These are phyloP conservation scores for Alloplasta piceator DNA, from an alignment of 2,888 invertebrate species.

Conservation along the genomic window DNA sequence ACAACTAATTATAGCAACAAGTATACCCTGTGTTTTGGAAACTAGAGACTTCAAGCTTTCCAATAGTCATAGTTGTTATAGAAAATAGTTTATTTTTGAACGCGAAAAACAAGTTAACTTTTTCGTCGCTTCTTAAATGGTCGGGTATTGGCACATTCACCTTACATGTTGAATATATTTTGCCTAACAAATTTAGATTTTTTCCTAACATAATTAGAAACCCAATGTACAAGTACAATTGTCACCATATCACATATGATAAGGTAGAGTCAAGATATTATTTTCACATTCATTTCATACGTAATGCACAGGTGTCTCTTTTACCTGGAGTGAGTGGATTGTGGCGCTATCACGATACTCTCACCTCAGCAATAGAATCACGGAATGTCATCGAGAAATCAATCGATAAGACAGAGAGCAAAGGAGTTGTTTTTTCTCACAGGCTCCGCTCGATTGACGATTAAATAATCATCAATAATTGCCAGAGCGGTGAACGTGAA, in stretches of 20 bases:
- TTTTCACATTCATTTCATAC: background rate
- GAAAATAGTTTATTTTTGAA: too few relatives aligned
- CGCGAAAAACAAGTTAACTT: too few relatives aligned
- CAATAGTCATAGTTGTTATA: too few relatives aligned
- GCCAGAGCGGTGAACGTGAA: background rate
- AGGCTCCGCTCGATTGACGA: background rate
- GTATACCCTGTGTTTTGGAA: too few relatives aligned
- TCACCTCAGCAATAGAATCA: background rate
- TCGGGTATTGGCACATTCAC: too few relatives aligned
- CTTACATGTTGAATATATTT: too few relatives aligned
- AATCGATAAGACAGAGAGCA: constrained; percentile 41
- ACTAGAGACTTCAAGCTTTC: too few relatives aligned
- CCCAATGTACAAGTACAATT: too few relatives aligned
- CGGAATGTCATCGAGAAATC: background rate
- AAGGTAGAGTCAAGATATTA: background rate
- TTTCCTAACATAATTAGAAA: too few relatives aligned
- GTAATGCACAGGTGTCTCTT: background rate
- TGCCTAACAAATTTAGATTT: too few relatives aligned
- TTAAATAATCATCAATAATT: background rate
- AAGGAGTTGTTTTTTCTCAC: background rate
- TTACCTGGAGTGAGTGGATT: background rate
- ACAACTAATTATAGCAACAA: too few relatives aligned
- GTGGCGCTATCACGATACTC: background rate
- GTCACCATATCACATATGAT: background rate
- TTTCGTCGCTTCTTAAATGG: too few relatives aligned